Evolutionary conservation across 1,140 invertebrate genomes (phyloP).

Genomic region (Magallana angulata): DNA sequence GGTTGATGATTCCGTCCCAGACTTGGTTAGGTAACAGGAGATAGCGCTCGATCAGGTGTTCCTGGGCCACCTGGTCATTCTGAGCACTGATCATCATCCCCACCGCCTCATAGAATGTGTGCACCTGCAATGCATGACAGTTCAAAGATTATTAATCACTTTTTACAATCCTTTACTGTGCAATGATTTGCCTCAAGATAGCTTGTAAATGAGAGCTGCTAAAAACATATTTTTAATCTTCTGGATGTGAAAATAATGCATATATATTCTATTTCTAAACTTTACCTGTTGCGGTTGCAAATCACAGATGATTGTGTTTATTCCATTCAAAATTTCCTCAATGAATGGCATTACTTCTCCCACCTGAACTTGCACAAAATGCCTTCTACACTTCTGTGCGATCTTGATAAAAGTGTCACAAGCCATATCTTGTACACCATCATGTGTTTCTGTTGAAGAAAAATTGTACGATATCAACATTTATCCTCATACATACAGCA

Average conservation of each 20-base stretch:
- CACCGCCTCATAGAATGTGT: slow-evolving; percentile 99
- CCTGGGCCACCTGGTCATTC: slow-evolving; percentile 91
- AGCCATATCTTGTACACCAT: slow-evolving; percentile 99
- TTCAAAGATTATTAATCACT: too few species aligned
- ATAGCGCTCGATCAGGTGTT: slow-evolving; percentile 97
- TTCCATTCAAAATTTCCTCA: slow-evolving; percentile 97
- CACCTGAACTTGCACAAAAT: slow-evolving; percentile 97
- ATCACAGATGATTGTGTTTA: slow-evolving; percentile 99
- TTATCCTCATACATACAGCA: too few species aligned
- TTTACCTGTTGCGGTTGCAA: slow-evolving; percentile 95
- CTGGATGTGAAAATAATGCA: not conserved
- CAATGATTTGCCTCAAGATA: too few species aligned
- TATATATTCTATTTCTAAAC: not conserved
- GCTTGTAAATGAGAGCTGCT: too few species aligned
- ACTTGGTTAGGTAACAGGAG: slow-evolving; percentile 99
- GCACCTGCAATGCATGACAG: slow-evolving; percentile 85
- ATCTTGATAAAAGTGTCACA: slow-evolving; percentile 99
- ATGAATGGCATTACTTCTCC: slow-evolving; percentile 99
- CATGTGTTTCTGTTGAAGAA: slow-evolving; percentile 93
- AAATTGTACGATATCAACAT: not conserved
- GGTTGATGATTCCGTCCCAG: slow-evolving; percentile 99
- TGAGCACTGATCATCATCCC: slow-evolving; percentile 99
- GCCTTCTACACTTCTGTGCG: slow-evolving; percentile 97
- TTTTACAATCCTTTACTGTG: too few species aligned
- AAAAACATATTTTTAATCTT: too few species aligned